These are phyloP conservation scores for Eciton burchellii DNA, from an alignment of 1,140 invertebrate species.

Conservation along the genomic window DNA sequence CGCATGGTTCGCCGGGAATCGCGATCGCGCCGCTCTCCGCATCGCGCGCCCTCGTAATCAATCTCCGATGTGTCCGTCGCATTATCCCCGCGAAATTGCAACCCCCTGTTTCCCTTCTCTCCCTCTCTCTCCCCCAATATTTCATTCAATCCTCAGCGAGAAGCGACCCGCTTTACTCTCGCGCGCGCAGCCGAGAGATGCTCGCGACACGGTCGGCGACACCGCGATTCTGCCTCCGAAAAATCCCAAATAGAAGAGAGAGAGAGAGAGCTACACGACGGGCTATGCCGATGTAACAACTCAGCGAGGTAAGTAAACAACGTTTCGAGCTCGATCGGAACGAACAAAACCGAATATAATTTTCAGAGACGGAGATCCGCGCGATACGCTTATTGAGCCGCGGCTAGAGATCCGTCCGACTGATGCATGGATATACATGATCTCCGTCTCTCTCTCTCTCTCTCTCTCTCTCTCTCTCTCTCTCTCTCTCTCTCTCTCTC, in stretches of 20 bases:
- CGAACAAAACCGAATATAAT: constrained; percentile 58
- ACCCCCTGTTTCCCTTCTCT: not conserved
- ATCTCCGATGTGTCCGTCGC: not conserved
- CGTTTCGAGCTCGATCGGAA: constrained; percentile 51
- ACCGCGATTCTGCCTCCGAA: constrained; percentile 8
- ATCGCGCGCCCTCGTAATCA: not conserved
- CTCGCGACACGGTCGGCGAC: not conserved
- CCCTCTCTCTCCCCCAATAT: no score
- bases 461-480: no score
- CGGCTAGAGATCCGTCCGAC: constrained; percentile 41
- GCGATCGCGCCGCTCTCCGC: not conserved
- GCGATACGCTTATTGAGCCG: constrained; percentile 65
- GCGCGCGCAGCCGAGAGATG: no score
- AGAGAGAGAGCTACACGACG: not conserved
- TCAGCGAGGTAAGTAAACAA: constrained; percentile 48
- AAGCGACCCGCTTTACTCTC: no score
- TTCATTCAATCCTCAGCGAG: no score
- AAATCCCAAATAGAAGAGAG: not conserved
- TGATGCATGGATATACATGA: constrained; percentile 53
- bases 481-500: no score
- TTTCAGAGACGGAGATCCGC: constrained; percentile 62
- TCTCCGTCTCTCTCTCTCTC: not conserved
- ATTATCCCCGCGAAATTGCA: not conserved
- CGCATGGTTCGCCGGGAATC: not conserved
- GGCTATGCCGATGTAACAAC: constrained; percentile 19